Evolutionary conservation across 2,888 invertebrate genomes (phyloP), one percentile per base, ranked within the genome.

Genomic region (Cephus nigrinus): DNA sequence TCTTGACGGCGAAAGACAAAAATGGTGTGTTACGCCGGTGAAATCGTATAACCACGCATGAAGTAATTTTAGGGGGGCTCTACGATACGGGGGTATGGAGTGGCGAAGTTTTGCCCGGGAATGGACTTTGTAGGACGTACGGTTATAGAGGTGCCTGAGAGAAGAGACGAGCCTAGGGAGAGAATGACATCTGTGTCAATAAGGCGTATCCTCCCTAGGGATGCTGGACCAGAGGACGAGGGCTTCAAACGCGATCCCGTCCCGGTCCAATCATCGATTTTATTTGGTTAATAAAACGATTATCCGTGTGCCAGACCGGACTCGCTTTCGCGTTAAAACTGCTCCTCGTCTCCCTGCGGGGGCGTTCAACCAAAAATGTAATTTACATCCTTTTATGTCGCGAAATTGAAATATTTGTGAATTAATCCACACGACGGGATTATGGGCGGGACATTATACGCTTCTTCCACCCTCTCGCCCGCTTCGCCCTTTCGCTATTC

Each of bases 251-350:
- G 84, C 85, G 86, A 88, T 31, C 31, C 88, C 88, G 86, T 89
- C 87, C 86, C 88, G 87, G 86, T 89, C 87, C 90, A 89, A 90
- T 90, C 88, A 89, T 88, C 88, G 88, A 90, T 90, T 91, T 91
- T 88, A 90, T 90, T 91, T 88, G 89, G 91, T 91, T 91, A 91
- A 91, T 91, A 91, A 91, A 91, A 90, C 91, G 90, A 90, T 90
- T 89, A 88, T 88, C 82, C 81, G 80, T 79, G 78, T 84, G 80
- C 81, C 82, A 84, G 83, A 35, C 35, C 31, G 34, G 71, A 35
- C 79, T 75, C 80, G 80, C 80, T 78, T 80, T 76, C 81, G 79
- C 82, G 78, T 78, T 75, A 78, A 83, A 85, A 84, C 83, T 82
- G 82, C 81, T 71, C 74, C 68, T 75, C 79, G 75, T 79, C 76